A percentile compares a stretch with the other conserved stretches of the same genome.
Conservation (phyloP, 2,888 invertebrate genomes). For the Drosophila bunnanda region DNA sequence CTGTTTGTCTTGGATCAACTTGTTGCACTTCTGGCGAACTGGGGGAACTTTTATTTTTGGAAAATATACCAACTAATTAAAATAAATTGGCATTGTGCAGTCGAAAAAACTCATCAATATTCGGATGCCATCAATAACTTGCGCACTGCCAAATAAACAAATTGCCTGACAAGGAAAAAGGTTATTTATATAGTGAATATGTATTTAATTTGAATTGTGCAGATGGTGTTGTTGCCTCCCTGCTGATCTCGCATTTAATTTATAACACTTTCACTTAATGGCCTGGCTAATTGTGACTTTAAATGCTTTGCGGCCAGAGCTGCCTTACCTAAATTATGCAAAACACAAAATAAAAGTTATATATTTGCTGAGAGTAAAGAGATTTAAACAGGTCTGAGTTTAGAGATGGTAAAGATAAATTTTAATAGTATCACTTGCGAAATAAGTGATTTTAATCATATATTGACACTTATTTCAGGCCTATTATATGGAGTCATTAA, state of each 20-base stretch:
- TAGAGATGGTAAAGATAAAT: background rate
- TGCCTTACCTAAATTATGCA: constrained; percentile 37
- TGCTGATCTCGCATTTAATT: constrained; percentile 53
- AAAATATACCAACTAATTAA: constrained; percentile 72
- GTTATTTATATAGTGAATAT: constrained; percentile 39
- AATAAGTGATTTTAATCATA: background rate
- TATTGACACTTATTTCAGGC: no score
- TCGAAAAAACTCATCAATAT: constrained; percentile 63
- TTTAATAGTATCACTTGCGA: background rate
- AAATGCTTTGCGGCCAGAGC: constrained; percentile 12
- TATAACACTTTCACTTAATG: constrained; percentile 76
- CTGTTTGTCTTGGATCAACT: constrained; percentile 41
- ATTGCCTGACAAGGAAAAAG: constrained; percentile 25
- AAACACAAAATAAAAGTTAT: constrained; percentile 10
- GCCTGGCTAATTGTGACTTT: constrained; percentile 58
- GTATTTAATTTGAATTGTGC: constrained; percentile 35
- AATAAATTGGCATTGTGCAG: constrained; percentile 60
- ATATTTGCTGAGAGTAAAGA: constrained; percentile 6
- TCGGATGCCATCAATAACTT: constrained; percentile 38
- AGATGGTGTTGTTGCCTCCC: constrained; percentile 7
- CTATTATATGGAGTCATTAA: background rate
- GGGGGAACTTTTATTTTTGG: constrained; percentile 48
- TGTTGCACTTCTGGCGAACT: constrained; percentile 43
- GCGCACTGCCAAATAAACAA: constrained; percentile 35
- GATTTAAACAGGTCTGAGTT: constrained; percentile 20